A percentile compares a stretch with the other conserved stretches of the same genome.
Evolutionary conservation across 2,113 vertebrate genomes (phyloP).

Genomic region (Strigops habroptila): DNA sequence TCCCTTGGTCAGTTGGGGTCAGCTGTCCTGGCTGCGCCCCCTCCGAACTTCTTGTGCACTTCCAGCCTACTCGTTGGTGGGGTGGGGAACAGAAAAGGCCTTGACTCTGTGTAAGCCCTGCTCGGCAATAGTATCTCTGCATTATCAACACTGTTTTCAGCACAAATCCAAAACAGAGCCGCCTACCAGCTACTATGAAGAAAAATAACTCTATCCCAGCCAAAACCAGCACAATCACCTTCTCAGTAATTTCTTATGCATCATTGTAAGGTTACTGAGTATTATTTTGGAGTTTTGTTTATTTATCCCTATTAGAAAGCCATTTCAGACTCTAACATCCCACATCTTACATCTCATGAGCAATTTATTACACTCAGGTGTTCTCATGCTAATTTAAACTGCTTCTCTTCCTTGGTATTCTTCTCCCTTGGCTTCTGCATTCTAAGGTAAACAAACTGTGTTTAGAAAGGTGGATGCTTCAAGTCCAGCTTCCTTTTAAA

Average conservation of each 20-base stretch:
- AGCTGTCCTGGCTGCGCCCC: not conserved
- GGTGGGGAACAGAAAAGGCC: not conserved
- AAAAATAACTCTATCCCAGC: not conserved
- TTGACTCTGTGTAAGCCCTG: not conserved
- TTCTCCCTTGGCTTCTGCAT: not conserved
- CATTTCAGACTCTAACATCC: not conserved
- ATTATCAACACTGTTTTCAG: not conserved
- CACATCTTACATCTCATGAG: not conserved
- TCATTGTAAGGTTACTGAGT: not conserved
- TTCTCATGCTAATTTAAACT: not conserved
- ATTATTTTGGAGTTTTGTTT: not conserved
- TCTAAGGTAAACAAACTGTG: not conserved
- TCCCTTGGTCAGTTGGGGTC: no score
- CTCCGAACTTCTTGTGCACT: not conserved
- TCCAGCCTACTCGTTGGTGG: fast-evolving
- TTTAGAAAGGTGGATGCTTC: not conserved
- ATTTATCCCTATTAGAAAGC: not conserved
- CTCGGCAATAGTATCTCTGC: not conserved
- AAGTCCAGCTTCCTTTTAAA: not conserved
- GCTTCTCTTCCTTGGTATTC: not conserved
- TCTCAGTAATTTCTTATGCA: not conserved
- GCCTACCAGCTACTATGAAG: not conserved
- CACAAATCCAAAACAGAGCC: not conserved
- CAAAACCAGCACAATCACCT: not conserved
- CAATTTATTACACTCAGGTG: not conserved